phyloP scores from a whole-genome alignment of 64 coral and sea anemone genomes.

The Montipora cactus region DNA sequence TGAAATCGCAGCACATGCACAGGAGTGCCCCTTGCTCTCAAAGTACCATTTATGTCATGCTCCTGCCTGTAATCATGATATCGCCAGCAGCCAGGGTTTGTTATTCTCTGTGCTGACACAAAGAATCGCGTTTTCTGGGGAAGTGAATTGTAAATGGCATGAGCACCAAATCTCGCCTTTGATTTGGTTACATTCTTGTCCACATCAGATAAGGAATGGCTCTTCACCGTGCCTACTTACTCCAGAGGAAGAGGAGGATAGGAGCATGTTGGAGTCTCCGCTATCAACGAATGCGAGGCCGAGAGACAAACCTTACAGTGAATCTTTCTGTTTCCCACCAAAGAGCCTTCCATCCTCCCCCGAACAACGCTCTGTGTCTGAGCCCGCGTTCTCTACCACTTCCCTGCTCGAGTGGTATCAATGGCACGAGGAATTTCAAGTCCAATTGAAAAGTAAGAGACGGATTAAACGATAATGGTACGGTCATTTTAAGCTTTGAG shows the following conservation, averaged over 20 bases:
- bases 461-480: not conserved
- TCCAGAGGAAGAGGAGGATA: not conserved
- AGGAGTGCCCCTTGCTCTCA: no score
- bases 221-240: not conserved
- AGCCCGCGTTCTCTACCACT: not conserved
- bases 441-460: not conserved
- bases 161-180: not conserved
- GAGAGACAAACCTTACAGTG: not conserved
- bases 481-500: not conserved
- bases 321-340: not conserved
- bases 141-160: no score
- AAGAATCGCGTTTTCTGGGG: no score
- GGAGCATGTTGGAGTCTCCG: not conserved
- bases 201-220: not conserved
- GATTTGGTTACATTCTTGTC: not conserved
- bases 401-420: not conserved
- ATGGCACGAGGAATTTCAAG: not conserved
- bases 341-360: not conserved
- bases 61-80: no score
- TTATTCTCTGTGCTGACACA: no score
- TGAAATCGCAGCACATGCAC: no score
- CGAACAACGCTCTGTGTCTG: not conserved
- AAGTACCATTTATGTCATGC: no score
- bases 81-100: no score
- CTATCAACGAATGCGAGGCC: not conserved